phyloP scores from a whole-genome alignment of 2,797 vertebrate genomes.

The Artibeus lituratus region DNA sequence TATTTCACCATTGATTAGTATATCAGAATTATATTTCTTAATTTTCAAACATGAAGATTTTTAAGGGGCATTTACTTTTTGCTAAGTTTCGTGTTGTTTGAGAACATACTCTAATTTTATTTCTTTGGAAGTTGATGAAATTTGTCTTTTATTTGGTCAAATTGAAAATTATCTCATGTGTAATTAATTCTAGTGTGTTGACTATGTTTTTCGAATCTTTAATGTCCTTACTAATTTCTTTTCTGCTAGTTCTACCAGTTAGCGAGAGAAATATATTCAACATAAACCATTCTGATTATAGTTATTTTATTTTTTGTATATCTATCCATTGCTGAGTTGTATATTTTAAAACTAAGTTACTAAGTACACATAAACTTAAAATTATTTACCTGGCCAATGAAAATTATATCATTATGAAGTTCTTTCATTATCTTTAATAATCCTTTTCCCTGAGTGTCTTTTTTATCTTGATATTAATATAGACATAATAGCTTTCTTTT shows the following conservation, averaged over 20 bases:
- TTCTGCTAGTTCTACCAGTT: background rate
- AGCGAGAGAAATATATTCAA: background rate
- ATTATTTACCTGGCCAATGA: background rate
- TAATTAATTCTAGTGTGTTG: background rate
- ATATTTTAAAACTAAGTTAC: background rate
- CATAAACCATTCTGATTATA: background rate
- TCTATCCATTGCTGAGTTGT: background rate
- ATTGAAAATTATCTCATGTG: background rate
- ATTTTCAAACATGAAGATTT: background rate
- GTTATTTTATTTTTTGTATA: background rate
- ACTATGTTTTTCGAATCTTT: background rate
- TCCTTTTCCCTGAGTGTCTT: background rate
- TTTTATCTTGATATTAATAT: background rate
- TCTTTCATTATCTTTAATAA: background rate
- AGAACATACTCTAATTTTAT: background rate
- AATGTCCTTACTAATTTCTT: background rate
- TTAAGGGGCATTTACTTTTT: background rate
- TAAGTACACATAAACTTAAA: background rate
- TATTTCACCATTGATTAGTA: background rate
- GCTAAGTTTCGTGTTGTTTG: background rate
- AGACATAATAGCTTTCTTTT: background rate
- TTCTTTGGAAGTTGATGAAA: background rate
- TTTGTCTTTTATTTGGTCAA: background rate
- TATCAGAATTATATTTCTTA: background rate
- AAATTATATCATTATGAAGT: background rate